Percentiles rank a stretch among this genome's conserved stretches.
Evolutionary conservation across 2,113 vertebrate species (phyloP).

Genomic region (Zapus hudsonius): DNA sequence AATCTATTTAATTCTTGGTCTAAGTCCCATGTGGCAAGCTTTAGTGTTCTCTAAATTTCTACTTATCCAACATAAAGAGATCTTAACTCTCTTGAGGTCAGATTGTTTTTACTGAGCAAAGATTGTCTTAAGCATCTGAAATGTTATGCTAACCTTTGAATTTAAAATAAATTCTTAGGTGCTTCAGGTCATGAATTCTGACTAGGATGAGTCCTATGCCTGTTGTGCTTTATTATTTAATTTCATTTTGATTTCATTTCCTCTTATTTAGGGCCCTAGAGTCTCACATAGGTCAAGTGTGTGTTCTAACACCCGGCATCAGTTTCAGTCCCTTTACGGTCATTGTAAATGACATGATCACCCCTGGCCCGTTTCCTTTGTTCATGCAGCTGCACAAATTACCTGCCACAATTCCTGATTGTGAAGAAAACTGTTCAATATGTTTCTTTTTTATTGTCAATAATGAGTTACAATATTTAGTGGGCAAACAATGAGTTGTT

Average conservation of each 20-base stretch:
- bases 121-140: slow-evolving; percentile 6
- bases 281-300: too few species aligned
- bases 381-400: background rate
- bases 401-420: background rate
- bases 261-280: too few species aligned
- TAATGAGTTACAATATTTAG: too few species aligned
- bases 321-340: background rate
- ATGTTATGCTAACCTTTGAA: slow-evolving; percentile 8
- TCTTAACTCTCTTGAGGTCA: background rate
- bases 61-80: slow-evolving; percentile 38
- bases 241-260: background rate
- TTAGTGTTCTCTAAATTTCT: slow-evolving; percentile 55
- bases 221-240: too few species aligned
- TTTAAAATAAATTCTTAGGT: background rate
- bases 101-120: background rate
- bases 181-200: background rate
- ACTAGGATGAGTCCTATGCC: background rate
- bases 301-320: background rate
- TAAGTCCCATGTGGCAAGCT: background rate
- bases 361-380: background rate
- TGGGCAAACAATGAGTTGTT: too few species aligned
- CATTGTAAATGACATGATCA: background rate
- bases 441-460: too few species aligned
- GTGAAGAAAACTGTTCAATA: background rate
- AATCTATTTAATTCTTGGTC: background rate